Conservation (phyloP, 2,113 vertebrate species). For the Silurus glanis region DNA sequence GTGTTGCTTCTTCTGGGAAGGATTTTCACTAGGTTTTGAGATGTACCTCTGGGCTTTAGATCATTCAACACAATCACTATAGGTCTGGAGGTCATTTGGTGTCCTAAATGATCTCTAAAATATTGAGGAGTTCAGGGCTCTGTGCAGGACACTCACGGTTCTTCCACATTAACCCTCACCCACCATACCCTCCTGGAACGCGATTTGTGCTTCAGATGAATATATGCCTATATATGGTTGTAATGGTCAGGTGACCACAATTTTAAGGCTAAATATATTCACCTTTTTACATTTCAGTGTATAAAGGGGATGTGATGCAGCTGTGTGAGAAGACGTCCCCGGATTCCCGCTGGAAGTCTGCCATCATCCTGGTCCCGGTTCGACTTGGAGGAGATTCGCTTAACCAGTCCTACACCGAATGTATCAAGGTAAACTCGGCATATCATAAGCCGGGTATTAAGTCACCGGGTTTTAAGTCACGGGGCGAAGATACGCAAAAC, state of each 20-base stretch:
- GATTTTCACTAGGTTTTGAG: background rate
- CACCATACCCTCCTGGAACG: too few relatives aligned
- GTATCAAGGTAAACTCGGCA: constrained; percentile 79
- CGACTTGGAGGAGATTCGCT: constrained; percentile 85
- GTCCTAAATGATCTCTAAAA: too few relatives aligned
- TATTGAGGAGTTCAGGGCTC: background rate
- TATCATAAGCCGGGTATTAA: background rate
- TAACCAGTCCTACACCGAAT: constrained; percentile 86
- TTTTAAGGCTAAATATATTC: background rate
- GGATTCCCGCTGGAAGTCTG: constrained; percentile 77
- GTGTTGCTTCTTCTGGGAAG: too few relatives aligned
- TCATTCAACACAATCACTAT: background rate
- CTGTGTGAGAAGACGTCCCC: constrained; percentile 65
- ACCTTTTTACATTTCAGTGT: constrained; percentile 72
- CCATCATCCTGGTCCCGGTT: constrained; percentile 87
- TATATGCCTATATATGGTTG: background rate
- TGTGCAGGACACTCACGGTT: too few relatives aligned
- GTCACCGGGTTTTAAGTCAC: too few relatives aligned
- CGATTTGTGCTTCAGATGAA: too few relatives aligned
- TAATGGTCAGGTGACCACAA: background rate
- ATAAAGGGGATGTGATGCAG: constrained; percentile 82
- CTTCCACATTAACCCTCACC: too few relatives aligned
- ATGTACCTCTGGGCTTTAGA: background rate
- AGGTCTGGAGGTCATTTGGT: too few relatives aligned
- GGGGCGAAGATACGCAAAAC: too few relatives aligned